These are phyloP conservation scores for Campylomormyrus tamandua DNA, from an alignment of 2,113 vertebrate genomes.

Conservation along the genomic window DNA sequence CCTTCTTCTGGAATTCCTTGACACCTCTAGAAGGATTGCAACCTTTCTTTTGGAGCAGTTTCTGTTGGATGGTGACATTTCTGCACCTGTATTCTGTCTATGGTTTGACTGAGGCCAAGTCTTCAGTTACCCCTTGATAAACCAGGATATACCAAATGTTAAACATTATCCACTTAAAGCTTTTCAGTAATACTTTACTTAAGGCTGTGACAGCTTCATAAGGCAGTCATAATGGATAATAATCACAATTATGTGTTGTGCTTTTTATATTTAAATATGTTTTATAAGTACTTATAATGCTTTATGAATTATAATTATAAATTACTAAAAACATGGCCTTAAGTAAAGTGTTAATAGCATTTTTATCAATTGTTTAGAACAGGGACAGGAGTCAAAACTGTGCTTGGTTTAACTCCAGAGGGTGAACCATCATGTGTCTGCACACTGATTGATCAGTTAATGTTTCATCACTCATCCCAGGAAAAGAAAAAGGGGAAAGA, in stretches of 20 bases:
- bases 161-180: neutral
- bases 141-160: neutral
- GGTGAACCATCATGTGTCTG: neutral
- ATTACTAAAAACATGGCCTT: too few species aligned
- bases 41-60: neutral
- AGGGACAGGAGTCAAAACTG: neutral
- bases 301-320: too few species aligned
- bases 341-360: too few species aligned
- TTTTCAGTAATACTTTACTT: neutral
- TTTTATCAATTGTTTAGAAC: neutral
- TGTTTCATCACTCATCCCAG: neutral
- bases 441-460: neutral
- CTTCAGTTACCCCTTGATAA: neutral
- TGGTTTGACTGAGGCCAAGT: neutral
- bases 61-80: neutral
- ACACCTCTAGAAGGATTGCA: neutral
- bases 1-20: neutral
- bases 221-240: too few species aligned
- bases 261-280: too few species aligned
- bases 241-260: too few species aligned
- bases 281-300: too few species aligned
- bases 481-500: neutral
- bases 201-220: too few species aligned
- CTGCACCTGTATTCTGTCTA: neutral
- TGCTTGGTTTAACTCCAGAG: neutral